A percentile compares a stretch with the other conserved stretches of the same genome.
Evolutionary conservation across 2,888 invertebrate genomes (phyloP).

Genomic region (Hydropsyche betteni): DNA sequence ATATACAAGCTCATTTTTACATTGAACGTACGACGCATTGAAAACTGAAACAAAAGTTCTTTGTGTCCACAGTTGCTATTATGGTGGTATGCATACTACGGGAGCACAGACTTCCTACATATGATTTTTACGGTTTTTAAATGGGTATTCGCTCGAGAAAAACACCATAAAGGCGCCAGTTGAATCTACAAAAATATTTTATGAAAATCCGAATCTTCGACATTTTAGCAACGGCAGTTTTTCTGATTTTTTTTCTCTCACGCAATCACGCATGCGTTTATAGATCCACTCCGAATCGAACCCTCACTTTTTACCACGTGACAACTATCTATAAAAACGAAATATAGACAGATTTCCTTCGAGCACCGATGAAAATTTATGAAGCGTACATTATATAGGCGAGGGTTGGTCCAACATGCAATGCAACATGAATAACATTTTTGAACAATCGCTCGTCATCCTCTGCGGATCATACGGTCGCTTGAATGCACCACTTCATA

Average conservation of each 20-base stretch:
- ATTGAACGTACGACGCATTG: neutral
- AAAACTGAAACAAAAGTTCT: neutral
- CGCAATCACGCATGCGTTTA: neutral
- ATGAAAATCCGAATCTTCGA: too few relatives aligned
- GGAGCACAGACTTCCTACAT: neutral
- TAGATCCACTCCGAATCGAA: too few relatives aligned
- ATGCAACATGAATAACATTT: conserved; percentile 7
- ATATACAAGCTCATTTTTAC: neutral
- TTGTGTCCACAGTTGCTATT: conserved; percentile 6
- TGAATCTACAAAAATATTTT: too few relatives aligned
- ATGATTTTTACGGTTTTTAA: conserved; percentile 16
- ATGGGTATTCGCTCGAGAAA: conserved; percentile 6
- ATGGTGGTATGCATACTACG: conserved; percentile 1
- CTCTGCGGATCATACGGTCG: conserved; percentile 1
- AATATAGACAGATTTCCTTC: neutral
- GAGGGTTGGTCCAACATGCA: too few relatives aligned
- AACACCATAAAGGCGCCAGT: neutral
- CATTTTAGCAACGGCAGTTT: too few relatives aligned
- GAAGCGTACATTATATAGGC: conserved; percentile 5
- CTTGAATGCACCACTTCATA: neutral
- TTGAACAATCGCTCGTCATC: conserved; percentile 19
- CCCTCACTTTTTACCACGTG: too few relatives aligned
- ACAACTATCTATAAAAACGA: neutral
- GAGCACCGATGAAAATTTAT: conserved; percentile 30
- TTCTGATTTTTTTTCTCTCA: neutral